Conservation (phyloP, 2,888 invertebrate species). For the Nemurella pictetii region DNA sequence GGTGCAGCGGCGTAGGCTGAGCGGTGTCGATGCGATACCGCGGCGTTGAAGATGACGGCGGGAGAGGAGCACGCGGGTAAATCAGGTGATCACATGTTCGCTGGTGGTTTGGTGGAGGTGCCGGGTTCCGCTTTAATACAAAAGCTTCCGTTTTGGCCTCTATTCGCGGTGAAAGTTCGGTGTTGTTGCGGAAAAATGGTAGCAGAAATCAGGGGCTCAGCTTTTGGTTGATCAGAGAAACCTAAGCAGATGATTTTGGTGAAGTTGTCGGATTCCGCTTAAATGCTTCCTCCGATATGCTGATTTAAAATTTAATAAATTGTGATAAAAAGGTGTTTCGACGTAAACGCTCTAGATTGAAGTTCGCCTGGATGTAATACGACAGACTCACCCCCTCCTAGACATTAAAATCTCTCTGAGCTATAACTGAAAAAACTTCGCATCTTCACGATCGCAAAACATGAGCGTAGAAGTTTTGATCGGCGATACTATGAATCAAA, state of each 20-base stretch:
- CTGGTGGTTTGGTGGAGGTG: not conserved
- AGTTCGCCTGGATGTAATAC: not conserved
- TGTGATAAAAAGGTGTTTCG: not conserved
- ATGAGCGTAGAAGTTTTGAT: not conserved
- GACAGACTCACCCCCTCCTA: not conserved
- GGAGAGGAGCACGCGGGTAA: not conserved
- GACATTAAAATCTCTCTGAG: not conserved
- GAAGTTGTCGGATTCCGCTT: not conserved
- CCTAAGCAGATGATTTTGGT: not conserved
- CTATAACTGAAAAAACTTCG: not conserved
- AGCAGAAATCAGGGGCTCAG: too few relatives aligned
- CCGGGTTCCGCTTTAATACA: not conserved
- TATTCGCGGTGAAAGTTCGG: too few relatives aligned
- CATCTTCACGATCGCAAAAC: not conserved
- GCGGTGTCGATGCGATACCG: too few relatives aligned
- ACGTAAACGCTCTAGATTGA: not conserved
- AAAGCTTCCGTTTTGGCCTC: too few relatives aligned
- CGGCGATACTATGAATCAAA: not conserved
- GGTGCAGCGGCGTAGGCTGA: slow-evolving; percentile 1
- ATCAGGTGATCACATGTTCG: too few relatives aligned
- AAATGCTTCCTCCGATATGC: not conserved
- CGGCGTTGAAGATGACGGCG: not conserved
- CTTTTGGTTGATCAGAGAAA: not conserved
- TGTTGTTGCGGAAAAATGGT: too few relatives aligned
- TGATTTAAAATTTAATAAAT: not conserved